A percentile compares a stretch with the other conserved stretches of the same genome.
These are phyloP conservation scores for Sinella curviseta DNA, from an alignment of 1,140 invertebrate species.

Conservation along the genomic window DNA sequence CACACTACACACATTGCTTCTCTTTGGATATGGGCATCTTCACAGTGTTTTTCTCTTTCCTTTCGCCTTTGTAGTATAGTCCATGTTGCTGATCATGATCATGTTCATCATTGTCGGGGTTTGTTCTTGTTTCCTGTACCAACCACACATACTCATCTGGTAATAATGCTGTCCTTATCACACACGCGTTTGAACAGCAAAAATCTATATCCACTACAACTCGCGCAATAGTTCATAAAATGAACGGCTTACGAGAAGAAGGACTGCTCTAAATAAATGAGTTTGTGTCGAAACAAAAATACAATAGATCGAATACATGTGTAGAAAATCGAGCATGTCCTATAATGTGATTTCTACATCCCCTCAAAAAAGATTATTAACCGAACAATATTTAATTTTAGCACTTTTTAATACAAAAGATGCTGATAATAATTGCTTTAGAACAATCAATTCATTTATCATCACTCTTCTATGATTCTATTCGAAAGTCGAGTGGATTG, in stretches of 20 bases:
- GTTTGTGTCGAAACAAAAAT: background rate
- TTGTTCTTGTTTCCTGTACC: background rate
- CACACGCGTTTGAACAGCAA: too few species aligned
- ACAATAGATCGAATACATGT: background rate
- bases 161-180: background rate
- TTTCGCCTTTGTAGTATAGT: background rate
- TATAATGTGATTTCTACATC: background rate
- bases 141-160: background rate
- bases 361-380: background rate
- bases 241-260: too few species aligned
- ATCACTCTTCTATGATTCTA: background rate
- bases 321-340: too few species aligned
- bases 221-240: too few species aligned
- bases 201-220: too few species aligned
- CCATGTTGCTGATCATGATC: background rate
- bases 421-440: background rate
- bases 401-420: background rate
- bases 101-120: background rate
- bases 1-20: too few species aligned
- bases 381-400: background rate
- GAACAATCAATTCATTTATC: constrained; percentile 7
- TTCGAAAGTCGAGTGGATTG: background rate
- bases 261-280: too few species aligned
- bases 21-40: background rate
- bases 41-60: background rate